These are phyloP conservation scores for Junonia oenone DNA, from an alignment of 2,888 invertebrate genomes.

Conservation along the genomic window DNA sequence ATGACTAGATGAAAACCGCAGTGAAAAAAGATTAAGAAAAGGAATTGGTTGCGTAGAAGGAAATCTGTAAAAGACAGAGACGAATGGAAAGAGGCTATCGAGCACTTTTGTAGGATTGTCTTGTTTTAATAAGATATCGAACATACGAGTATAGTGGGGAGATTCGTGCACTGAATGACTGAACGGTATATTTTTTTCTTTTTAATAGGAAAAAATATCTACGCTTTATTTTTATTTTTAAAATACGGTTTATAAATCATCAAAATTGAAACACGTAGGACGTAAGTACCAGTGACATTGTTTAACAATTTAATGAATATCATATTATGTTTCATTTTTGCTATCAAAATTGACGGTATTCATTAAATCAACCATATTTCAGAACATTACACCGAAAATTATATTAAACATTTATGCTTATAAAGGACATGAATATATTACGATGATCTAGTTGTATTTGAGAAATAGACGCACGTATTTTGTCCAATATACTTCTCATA, in stretches of 20 bases:
- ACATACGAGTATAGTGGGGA: not conserved
- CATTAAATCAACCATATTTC: not conserved
- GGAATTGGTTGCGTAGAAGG: constrained; percentile 31
- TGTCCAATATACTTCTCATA: constrained; percentile 26
- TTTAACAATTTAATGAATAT: too few species aligned
- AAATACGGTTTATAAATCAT: too few species aligned
- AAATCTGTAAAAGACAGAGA: constrained; percentile 35
- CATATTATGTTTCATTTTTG: not conserved
- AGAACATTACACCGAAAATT: not conserved
- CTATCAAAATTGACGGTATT: not conserved
- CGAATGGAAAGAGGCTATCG: constrained; percentile 30
- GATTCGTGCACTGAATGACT: too few species aligned
- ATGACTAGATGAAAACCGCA: constrained; percentile 30
- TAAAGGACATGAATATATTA: constrained; percentile 13
- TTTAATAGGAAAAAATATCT: too few species aligned
- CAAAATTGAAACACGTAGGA: too few species aligned
- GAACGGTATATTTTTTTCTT: too few species aligned
- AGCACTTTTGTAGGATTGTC: not conserved
- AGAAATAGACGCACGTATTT: constrained; percentile 23
- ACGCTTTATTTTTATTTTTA: too few species aligned
- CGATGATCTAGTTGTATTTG: constrained; percentile 16
- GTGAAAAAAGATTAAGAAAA: constrained; percentile 34
- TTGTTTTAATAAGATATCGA: not conserved
- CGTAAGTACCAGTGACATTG: too few species aligned
- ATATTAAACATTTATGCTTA: constrained; percentile 7